Evolutionary conservation across 2,888 invertebrate genomes (phyloP).

Genomic region (Calephelis perditalis): DNA sequence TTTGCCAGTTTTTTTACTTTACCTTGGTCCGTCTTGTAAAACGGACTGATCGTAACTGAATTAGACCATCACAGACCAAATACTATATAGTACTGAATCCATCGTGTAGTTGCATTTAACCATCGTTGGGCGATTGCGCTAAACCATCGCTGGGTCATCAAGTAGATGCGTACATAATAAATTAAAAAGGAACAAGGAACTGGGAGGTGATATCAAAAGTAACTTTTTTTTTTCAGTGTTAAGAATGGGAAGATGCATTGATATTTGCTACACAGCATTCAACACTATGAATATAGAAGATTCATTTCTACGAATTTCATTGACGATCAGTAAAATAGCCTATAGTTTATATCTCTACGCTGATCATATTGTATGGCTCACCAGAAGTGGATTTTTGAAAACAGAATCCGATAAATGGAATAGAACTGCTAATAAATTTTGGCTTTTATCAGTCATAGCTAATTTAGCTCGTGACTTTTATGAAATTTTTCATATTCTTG

Average conservation of each 20-base stretch:
- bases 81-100: no score
- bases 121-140: no score
- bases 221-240: slow-evolving; percentile 81
- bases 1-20: no score
- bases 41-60: no score
- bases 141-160: no score
- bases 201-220: background rate
- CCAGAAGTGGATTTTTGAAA: slow-evolving; percentile 82
- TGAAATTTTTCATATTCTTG: slow-evolving; percentile 84
- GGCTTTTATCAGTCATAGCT: slow-evolving; percentile 89
- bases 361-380: slow-evolving; percentile 93
- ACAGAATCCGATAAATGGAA: slow-evolving; percentile 88
- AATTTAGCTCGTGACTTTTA: slow-evolving; percentile 91
- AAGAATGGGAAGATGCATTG: slow-evolving; percentile 90
- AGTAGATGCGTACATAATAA: no score
- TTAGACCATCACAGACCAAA: no score
- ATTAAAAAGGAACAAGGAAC: no score
- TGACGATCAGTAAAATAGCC: slow-evolving; percentile 88
- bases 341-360: slow-evolving; percentile 88
- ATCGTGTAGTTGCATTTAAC: no score
- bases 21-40: no score
- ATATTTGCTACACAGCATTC: slow-evolving; percentile 86
- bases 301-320: slow-evolving; percentile 81
- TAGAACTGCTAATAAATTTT: slow-evolving; percentile 86
- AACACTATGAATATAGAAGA: slow-evolving; percentile 86